Evolutionary conservation across 1,140 invertebrate species (phyloP), one percentile per base, ranked within the genome.

Genomic region (Cotesia typhae): DNA sequence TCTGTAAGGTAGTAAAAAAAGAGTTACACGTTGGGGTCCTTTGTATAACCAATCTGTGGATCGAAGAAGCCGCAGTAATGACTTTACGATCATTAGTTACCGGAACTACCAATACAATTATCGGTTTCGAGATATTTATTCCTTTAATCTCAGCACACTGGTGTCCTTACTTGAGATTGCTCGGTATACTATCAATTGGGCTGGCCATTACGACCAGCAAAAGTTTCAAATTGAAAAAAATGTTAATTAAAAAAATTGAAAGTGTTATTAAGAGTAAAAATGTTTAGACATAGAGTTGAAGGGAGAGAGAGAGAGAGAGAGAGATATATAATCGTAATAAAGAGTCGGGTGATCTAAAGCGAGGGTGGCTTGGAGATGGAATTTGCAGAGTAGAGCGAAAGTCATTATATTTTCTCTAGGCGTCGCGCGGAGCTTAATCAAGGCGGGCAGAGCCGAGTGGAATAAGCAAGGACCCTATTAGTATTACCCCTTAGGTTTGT

Each of bases 21-120:
- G 6, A 28, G 60, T 9, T 7, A 17, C 4, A 59, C 17, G 57
- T 20, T 59, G 9, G 28, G 57, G 20, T 20, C 57, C 17, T 47
- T 47, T 76, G 77, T 84, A 78, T 80, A 82, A 84, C 76, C 81
- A 76, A 75, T 81, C 78, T 80, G 75, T 75, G 67, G 78, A 79
- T 77, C 76, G 75, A 77, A 77, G 79, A 74, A 14, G 74, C 80
- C 67, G 80, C 75, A 81, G 73, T 87, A 87, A 87, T 83, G 83
- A 85, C 84, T 87, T 85, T 86, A 83, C 81, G 84, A 87, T 86
- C 85, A 86, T 87, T 87, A 87, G 83, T 87, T 87, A 87, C 83
- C 78, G 84, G 83, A 86, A 87, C 81, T 85, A 86, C 85, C 84
- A 82, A 86, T 86, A 85, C 85, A 86, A 86, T 87, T 85, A 87